Conservation (phyloP, 2,113 vertebrate species). For the Sphyrna mokarran region DNA sequence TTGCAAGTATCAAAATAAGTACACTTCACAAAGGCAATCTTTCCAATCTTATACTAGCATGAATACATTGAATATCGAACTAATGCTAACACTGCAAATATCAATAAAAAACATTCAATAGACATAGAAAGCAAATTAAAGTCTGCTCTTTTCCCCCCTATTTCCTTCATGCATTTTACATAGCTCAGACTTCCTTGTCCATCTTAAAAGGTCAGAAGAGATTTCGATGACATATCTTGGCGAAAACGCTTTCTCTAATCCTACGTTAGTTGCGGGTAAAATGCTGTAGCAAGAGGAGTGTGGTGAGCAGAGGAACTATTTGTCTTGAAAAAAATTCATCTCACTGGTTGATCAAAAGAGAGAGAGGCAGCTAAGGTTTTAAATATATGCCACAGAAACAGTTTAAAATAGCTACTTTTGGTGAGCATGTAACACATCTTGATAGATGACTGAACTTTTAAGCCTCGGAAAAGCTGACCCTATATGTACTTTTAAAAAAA, state of each 20-base stretch:
- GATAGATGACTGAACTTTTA: not conserved
- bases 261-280: not conserved
- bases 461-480: not conserved
- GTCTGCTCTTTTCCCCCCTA: not conserved
- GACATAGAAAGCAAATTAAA: not conserved
- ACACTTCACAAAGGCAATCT: not conserved
- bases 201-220: too few species aligned
- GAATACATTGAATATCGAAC: not conserved
- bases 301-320: not conserved
- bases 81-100: not conserved
- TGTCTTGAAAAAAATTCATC: not conserved
- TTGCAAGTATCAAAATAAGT: not conserved
- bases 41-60: not conserved
- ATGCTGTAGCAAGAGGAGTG: not conserved
- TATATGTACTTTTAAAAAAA: not conserved
- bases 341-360: not conserved
- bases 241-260: not conserved
- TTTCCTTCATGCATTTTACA: too few species aligned
- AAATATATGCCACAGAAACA: not conserved
- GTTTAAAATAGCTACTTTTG: not conserved
- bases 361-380: not conserved
- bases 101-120: not conserved
- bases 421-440: not conserved
- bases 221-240: too few species aligned
- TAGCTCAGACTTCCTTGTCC: too few species aligned